Evolutionary conservation across 2,113 vertebrate genomes (phyloP).

Genomic region (Macrotus californicus): DNA sequence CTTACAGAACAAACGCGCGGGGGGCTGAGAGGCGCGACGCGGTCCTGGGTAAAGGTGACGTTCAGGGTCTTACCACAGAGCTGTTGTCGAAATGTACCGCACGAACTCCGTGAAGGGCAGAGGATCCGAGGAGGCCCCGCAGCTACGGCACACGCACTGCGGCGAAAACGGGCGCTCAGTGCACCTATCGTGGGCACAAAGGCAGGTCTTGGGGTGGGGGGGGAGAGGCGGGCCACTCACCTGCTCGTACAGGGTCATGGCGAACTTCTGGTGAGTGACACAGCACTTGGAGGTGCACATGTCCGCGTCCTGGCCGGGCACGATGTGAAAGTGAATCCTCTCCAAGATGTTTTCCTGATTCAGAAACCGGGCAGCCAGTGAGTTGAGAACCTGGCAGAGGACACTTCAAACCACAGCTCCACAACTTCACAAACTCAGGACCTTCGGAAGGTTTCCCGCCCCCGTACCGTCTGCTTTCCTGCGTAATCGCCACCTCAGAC

Average conservation of each 20-base stretch:
- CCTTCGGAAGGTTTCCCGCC: background rate
- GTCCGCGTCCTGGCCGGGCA: conserved; percentile 89
- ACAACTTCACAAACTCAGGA: background rate
- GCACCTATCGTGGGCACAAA: background rate
- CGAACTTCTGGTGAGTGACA: conserved; percentile 98
- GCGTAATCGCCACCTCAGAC: background rate
- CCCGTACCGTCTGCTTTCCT: background rate
- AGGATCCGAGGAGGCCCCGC: conserved; percentile 96
- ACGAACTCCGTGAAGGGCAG: conserved; percentile 97
- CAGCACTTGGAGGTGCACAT: conserved; percentile 96
- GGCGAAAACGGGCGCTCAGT: background rate
- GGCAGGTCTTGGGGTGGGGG: background rate
- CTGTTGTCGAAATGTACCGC: conserved; percentile 96
- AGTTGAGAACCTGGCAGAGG: background rate
- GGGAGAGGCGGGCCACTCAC: conserved; percentile 74
- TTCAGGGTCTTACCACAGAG: conserved; percentile 89
- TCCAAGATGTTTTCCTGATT: conserved; percentile 94
- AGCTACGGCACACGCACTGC: conserved; percentile 95
- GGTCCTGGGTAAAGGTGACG: background rate
- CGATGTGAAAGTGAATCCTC: conserved; percentile 95
- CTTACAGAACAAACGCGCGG: background rate
- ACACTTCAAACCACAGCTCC: background rate
- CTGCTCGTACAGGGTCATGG: conserved; percentile 98
- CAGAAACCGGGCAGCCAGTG: background rate
- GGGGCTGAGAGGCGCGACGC: background rate